Base-by-base conservation (phyloP, 2,797 vertebrate genomes). In the Lepilemur septentrionalis region DNA sequence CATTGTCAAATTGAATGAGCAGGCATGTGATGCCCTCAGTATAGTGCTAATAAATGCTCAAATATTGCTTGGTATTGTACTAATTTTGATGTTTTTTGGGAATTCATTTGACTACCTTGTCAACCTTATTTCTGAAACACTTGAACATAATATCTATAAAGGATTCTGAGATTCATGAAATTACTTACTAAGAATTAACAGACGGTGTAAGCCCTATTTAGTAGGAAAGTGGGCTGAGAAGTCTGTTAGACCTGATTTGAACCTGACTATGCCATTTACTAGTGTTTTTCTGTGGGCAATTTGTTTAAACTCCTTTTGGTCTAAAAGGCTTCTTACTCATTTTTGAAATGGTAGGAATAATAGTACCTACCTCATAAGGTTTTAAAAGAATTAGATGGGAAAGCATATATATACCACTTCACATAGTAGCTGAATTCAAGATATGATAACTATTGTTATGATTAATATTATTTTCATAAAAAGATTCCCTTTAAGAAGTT, bases 321-420 rank as follows among this genome's bases (percentile, higher is more conserved):
- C 30, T 65, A 8, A n/a, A 65, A 65, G 32, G 32, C 63, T 59
- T 4, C 78, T 95, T 91, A 59, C 23, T 84, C 30, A 52, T 69
- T 93, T 93, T 84, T 25, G 46, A 89, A 94, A 92, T 50, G 41
- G 23, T 78, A 2, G 69, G 80, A 65, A 67, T 92, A 61, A 35
- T 63, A 83, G n/a, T 38, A 20, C 7, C 30, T 23, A 69, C 2
- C 23, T 67, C 23, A 52, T 10, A 50, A 11, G 1, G 4, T 32
- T 93, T 92, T 67, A 35, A 89, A 91, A 86, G 41, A 91, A 94
- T 76, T 57, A 69, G 9, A 48, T 80, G 46, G 9, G 48, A 91
- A 14, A 67, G 43, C 69, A 5, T n/a, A 7, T 50, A 14, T 46
- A n/a, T 0, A 90, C 5, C 28, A 18, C 2, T 76, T 76, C 5